Evolutionary conservation across 2,113 vertebrate species (phyloP).

Genomic region (Emydura subglobosa): DNA sequence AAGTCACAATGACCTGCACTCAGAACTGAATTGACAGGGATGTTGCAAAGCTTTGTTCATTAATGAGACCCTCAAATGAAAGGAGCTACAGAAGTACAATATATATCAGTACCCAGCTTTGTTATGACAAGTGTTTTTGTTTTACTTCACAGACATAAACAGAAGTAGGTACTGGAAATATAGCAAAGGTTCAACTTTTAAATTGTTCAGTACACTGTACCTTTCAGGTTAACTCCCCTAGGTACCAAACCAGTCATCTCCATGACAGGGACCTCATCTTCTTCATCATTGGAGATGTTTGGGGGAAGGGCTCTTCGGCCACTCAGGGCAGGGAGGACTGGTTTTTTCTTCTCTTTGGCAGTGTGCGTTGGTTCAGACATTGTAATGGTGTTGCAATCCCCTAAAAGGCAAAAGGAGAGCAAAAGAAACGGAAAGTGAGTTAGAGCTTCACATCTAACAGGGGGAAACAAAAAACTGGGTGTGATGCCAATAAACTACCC

Average conservation of each 20-base stretch:
- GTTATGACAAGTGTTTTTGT: neutral
- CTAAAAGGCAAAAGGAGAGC: neutral
- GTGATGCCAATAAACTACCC: neutral
- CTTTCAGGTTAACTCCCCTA: constrained; percentile 81
- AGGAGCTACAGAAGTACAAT: neutral
- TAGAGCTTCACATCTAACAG: neutral
- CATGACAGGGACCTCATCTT: constrained; percentile 82
- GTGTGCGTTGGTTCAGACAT: constrained; percentile 72
- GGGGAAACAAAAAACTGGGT: constrained; percentile 1
- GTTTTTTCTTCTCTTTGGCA: constrained; percentile 65
- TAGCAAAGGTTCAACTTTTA: neutral
- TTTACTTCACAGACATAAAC: neutral
- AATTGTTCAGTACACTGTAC: constrained; percentile 72
- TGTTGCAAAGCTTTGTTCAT: neutral
- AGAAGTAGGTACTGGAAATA: neutral
- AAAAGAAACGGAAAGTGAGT: constrained; percentile 5
- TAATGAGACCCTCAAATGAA: neutral
- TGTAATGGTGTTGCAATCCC: constrained; percentile 4
- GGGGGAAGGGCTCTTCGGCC: constrained; percentile 83
- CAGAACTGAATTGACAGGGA: neutral
- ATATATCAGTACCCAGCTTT: neutral
- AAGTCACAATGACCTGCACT: neutral
- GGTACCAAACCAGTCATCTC: constrained; percentile 83
- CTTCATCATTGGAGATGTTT: constrained; percentile 84
- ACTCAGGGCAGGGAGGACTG: constrained; percentile 64